Conservation (phyloP, 2,113 vertebrate species). For the human region DNA sequence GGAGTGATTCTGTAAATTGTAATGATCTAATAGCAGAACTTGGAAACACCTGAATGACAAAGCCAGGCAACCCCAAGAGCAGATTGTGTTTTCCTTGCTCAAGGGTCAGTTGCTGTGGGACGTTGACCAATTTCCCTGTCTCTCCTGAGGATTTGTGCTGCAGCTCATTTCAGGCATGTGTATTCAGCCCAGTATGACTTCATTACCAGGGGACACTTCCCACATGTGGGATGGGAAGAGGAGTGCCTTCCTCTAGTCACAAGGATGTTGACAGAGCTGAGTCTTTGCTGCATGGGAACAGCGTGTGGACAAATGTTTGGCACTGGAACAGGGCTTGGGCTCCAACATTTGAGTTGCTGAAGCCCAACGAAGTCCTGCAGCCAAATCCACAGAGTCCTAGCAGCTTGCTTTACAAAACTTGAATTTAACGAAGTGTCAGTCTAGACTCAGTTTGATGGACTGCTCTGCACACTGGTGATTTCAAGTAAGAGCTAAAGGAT, state of each 20-base stretch:
- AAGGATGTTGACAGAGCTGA: conserved; percentile 77
- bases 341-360: conserved; percentile 79
- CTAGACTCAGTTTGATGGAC: conserved; percentile 35
- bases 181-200: conserved; percentile 74
- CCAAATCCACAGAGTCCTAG: conserved; percentile 76
- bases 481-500: background rate
- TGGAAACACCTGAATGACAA: conserved; percentile 66
- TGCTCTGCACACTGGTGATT: background rate
- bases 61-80: conserved; percentile 1
- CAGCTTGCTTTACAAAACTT: conserved; percentile 67
- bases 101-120: conserved; percentile 38
- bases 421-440: conserved; percentile 58
- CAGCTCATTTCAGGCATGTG: conserved; percentile 42
- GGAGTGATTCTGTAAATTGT: conserved; percentile 54
- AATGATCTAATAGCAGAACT: conserved; percentile 58
- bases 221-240: conserved; percentile 71
- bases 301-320: conserved; percentile 82
- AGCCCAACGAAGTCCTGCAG: conserved; percentile 57
- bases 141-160: background rate
- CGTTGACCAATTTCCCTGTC: background rate
- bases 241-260: conserved; percentile 68
- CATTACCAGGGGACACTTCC: conserved; percentile 77
- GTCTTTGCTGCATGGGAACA: conserved; percentile 73
- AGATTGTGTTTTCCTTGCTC: background rate
- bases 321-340: conserved; percentile 59